Conservation (phyloP, 2,113 vertebrate genomes). For the Isurus oxyrinchus region DNA sequence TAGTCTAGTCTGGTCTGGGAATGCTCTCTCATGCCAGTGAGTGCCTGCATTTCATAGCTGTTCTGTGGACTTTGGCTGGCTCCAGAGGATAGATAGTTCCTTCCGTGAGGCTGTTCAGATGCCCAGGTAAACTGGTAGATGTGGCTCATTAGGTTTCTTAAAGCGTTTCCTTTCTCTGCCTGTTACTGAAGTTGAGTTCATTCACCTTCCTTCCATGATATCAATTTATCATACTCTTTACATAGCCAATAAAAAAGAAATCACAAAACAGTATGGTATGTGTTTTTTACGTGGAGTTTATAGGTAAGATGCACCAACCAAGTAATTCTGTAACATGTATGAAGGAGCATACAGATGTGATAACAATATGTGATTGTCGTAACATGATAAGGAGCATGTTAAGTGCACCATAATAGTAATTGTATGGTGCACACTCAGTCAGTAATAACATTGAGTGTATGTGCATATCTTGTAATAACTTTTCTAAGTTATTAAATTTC, state of each 20-base stretch:
- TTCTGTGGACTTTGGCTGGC: not conserved
- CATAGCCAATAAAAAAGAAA: slow-evolving; percentile 14
- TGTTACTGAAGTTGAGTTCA: slow-evolving; percentile 23
- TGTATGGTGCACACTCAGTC: not conserved
- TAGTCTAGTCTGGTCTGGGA: not conserved
- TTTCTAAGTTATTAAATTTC: not conserved
- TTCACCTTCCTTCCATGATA: slow-evolving; percentile 20
- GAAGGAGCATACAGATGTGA: not conserved
- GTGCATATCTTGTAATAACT: not conserved
- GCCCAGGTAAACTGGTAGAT: not conserved
- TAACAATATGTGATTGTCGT: not conserved
- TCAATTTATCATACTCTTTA: slow-evolving; percentile 26
- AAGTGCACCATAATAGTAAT: not conserved
- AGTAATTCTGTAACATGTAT: not conserved
- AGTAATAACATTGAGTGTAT: not conserved
- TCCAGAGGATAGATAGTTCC: not conserved
- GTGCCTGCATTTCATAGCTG: not conserved
- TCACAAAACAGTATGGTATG: not conserved
- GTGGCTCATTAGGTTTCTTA: not conserved
- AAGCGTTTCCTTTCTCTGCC: slow-evolving; percentile 15
- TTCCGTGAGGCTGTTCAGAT: not conserved
- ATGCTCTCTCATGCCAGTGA: not conserved
- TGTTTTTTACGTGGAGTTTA: not conserved
- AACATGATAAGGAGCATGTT: not conserved
- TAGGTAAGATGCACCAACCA: not conserved